Percentiles rank a stretch among this genome's conserved stretches.
Conservation (phyloP, 2,888 invertebrate genomes). For the Nephrotoma flavescens region DNA sequence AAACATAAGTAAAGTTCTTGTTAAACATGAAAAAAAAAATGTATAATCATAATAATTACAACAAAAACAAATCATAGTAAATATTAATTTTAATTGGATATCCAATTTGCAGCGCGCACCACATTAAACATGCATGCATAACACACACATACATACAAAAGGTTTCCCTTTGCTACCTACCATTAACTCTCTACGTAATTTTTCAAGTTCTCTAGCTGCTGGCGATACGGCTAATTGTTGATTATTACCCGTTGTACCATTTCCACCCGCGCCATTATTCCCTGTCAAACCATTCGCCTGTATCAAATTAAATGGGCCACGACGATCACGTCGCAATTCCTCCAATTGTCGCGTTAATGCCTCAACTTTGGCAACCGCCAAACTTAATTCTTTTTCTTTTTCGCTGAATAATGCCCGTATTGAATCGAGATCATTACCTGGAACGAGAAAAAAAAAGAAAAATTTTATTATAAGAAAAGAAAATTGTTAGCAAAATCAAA, state of each 20-base stretch:
- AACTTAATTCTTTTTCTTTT: constrained; percentile 89
- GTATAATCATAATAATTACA: neutral
- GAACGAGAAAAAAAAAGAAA: constrained; percentile 6
- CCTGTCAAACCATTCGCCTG: constrained; percentile 16
- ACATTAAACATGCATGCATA: neutral
- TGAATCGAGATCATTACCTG: constrained; percentile 90
- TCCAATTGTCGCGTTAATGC: constrained; percentile 90
- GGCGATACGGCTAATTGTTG: constrained; percentile 46
- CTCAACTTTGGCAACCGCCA: constrained; percentile 96
- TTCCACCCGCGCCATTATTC: constrained; percentile 16
- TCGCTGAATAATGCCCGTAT: constrained; percentile 93
- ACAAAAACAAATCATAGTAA: neutral
- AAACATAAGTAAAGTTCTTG: neutral
- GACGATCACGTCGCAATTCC: constrained; percentile 61
- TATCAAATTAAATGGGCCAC: constrained; percentile 36
- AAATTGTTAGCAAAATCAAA: neutral
- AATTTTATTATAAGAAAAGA: neutral
- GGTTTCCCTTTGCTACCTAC: constrained; percentile 37
- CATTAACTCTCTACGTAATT: constrained; percentile 81
- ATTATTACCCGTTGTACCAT: constrained; percentile 19
- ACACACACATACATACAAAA: no score
- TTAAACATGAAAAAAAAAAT: neutral
- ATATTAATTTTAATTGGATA: neutral
- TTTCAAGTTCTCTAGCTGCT: constrained; percentile 80
- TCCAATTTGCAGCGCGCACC: neutral